Base-by-base conservation (phyloP, 2,797 vertebrate species). In the Pangasius mekongensis region DNA sequence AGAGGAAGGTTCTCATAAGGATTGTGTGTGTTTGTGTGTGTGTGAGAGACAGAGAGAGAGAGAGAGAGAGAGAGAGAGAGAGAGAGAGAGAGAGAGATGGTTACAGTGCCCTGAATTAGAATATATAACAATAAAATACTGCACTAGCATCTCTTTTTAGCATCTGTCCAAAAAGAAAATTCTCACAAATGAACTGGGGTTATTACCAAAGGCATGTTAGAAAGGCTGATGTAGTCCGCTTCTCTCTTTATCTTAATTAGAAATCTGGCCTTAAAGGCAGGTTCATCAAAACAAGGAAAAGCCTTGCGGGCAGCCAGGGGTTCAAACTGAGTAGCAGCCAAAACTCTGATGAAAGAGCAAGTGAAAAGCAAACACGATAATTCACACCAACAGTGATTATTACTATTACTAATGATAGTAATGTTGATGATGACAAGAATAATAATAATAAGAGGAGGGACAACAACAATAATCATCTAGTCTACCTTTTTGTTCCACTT, bases 281-380 rank as follows among this genome's bases (percentile, higher is more conserved):
- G 98, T 91, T 99, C 98, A 94, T 99, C 98, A 94, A 99, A 99
- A 94, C 98, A 99, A 0, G 98, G 98, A 93, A 99, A 99, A 92
- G 97, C 97, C 93, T 96, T 97, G 90, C 98, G 95, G 84, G 98
- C 98, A 87, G 96, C 96, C 66, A 98, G 91, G 0, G 98, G 98
- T 93, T 99, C 98, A 95, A 99, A 99, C 81, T 99, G 98, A 88
- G 98, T 99, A 86, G 98, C 98, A 92, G 97, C 98, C 89, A 99
- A 95, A 92, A 97, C 96, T 91, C 98, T 99, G 93, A 58, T 1
- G 14, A 81, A 56, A 81, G 20, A 87, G 56, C 22, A 62, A 43
- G 30, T 10, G 47, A 71, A 56, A 86, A 74, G 81, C 30, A 82
- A 76, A 20, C n/a, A 73, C 2, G 27, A 83, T 49, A 33, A 83